phyloP scores from a whole-genome alignment of 2,888 invertebrate genomes.

The Deroplatys truncata region DNA sequence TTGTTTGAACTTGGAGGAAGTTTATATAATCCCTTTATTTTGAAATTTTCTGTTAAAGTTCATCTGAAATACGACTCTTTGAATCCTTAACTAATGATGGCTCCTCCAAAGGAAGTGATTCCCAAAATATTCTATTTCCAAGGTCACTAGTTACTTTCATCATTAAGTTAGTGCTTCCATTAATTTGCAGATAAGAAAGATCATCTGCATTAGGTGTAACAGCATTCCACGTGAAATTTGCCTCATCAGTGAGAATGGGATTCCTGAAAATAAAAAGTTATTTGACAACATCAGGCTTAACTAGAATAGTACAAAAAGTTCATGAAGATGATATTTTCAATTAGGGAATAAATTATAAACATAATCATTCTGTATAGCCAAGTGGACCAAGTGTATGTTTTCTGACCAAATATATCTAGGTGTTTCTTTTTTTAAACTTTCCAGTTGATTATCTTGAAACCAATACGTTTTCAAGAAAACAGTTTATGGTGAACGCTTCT shows the following conservation, averaged over 20 bases:
- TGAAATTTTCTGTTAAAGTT: not conserved
- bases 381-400: no score
- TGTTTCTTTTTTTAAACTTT: no score
- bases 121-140: slow-evolving; percentile 59
- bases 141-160: slow-evolving; percentile 51
- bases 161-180: slow-evolving; percentile 45
- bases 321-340: no score
- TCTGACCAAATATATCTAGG: no score
- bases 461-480: no score
- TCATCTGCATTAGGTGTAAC: slow-evolving; percentile 46
- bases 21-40: not conserved
- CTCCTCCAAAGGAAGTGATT: slow-evolving; percentile 55
- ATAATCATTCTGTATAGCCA: no score
- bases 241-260: slow-evolving; percentile 43
- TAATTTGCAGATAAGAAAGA: slow-evolving; percentile 52
- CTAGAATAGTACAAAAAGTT: no score
- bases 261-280: slow-evolving; percentile 38
- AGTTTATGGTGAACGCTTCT: no score
- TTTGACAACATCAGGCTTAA: not conserved
- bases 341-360: no score
- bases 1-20: no score
- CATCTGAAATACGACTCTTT: not conserved
- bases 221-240: slow-evolving; percentile 48
- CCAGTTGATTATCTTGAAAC: no score
- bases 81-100: not conserved